Base-by-base conservation (phyloP, 1,140 invertebrate genomes). In the Pseudomyrmex sp. region DNA sequence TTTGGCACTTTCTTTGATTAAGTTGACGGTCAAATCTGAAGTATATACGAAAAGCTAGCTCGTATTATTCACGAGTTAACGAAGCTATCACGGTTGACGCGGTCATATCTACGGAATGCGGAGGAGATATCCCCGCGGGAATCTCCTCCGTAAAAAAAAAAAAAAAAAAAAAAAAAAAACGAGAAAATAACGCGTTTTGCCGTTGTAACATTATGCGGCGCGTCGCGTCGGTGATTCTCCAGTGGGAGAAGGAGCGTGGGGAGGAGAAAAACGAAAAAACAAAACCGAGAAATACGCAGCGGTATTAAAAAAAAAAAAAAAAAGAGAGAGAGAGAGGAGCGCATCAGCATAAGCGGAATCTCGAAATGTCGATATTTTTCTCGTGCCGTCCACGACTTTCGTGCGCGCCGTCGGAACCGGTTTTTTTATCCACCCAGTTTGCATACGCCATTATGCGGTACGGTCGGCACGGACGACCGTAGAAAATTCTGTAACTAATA, bases 401-500 rank as follows among this genome's bases (percentile, higher is more conserved):
- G 85, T 73, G 82, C 80, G 68, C 65, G 65, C 15, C 74, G 61
- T 56, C 15, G 82, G 86, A 85, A 88, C 85, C 86, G 85, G 86
- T 88, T 87, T 84, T 87, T 88, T 85, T 77, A 74, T 68, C 74
- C 85, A 73, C 59, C 18, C 80, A 76, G 80, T 82, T 74, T 70
- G n/a, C 85, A 66, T 59, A 84, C 56, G 73, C 75, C 77, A 70
- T 84, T 82, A 84, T 82, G 69, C 69, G 76, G 63, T 46, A 73
- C 75, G 63, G 75, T 35, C 61, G 70, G 66, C n/a, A 73, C 77
- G 52, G 58, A 44, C 75, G 63, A 56, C 56, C 68, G 82, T 66
- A 87, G 86, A 84, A 88, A 87, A 88, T 84, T 84, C 69, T 80
- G 73, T 82, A 80, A 80, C 73, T 84, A 87, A 88, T 88, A 86